phyloP scores from a whole-genome alignment of 2,888 invertebrate species.

The Plebejus argus region DNA sequence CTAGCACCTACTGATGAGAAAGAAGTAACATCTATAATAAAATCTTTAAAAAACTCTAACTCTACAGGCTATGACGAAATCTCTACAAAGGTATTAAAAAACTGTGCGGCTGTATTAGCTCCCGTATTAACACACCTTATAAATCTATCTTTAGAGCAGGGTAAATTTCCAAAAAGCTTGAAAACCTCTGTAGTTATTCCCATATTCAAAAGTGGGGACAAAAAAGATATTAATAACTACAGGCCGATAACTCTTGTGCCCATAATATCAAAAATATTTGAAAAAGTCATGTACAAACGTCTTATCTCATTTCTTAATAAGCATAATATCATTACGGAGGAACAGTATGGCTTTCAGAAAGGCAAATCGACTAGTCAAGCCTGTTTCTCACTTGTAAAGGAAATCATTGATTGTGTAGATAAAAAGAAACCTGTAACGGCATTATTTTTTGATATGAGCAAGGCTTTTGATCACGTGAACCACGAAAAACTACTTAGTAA shows the following conservation, averaged over 20 bases:
- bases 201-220: too few species aligned
- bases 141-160: too few species aligned
- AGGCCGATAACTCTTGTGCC: neutral
- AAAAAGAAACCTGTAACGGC: slow-evolving; percentile 4
- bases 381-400: neutral
- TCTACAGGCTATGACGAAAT: neutral
- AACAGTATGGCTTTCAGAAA: slow-evolving; percentile 14
- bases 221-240: too few species aligned
- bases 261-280: neutral
- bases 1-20: neutral
- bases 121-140: too few species aligned
- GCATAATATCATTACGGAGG: neutral
- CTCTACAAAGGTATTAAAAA: neutral
- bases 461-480: slow-evolving; percentile 5
- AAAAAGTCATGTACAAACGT: neutral
- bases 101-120: too few species aligned
- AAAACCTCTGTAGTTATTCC: too few species aligned
- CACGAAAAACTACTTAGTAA: neutral
- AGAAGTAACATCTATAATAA: neutral
- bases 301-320: neutral
- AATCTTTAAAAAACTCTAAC: neutral
- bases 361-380: neutral
- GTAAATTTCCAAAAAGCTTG: too few species aligned
- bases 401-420: neutral
- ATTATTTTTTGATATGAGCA: slow-evolving; percentile 15